Conservation (phyloP, 2,888 invertebrate genomes). For the Nysson spinosus region DNA sequence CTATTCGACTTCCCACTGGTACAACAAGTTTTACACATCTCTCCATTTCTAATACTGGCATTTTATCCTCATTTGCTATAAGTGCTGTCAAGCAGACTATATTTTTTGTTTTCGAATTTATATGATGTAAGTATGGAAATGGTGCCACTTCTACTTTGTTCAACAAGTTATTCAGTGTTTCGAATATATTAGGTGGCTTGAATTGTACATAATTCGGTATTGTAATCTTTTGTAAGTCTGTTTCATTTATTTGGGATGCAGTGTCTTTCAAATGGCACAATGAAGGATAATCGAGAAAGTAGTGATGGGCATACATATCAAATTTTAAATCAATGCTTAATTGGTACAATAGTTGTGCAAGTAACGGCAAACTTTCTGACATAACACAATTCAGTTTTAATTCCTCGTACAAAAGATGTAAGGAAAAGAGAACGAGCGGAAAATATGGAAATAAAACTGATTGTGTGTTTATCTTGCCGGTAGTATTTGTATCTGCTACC, state of each 20-base stretch:
- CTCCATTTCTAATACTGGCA: constrained; percentile 62
- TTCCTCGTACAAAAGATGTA: constrained; percentile 95
- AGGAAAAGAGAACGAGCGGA: constrained; percentile 86
- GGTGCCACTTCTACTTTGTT: constrained; percentile 79
- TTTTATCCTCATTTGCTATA: constrained; percentile 63
- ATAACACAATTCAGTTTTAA: constrained; percentile 88
- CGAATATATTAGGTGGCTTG: constrained; percentile 85
- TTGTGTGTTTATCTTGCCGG: constrained; percentile 80
- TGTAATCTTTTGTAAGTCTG: constrained; percentile 80
- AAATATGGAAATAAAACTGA: constrained; percentile 86
- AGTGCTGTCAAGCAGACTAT: constrained; percentile 83
- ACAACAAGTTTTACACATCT: constrained; percentile 69
- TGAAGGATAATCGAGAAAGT: constrained; percentile 90
- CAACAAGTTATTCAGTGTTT: constrained; percentile 84
- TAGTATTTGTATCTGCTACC: constrained; percentile 21
- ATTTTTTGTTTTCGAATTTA: constrained; percentile 86
- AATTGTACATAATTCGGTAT: constrained; percentile 82
- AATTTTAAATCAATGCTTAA: constrained; percentile 87
- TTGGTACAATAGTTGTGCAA: constrained; percentile 87
- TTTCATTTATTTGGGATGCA: constrained; percentile 80
- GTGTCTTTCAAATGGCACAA: constrained; percentile 77
- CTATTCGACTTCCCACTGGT: constrained; percentile 73
- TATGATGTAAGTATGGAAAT: constrained; percentile 86
- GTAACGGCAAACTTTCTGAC: constrained; percentile 82
- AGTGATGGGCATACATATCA: constrained; percentile 86